Evolutionary conservation across 2,797 vertebrate species (phyloP).

Genomic region (Pygocentrus nattereri): DNA sequence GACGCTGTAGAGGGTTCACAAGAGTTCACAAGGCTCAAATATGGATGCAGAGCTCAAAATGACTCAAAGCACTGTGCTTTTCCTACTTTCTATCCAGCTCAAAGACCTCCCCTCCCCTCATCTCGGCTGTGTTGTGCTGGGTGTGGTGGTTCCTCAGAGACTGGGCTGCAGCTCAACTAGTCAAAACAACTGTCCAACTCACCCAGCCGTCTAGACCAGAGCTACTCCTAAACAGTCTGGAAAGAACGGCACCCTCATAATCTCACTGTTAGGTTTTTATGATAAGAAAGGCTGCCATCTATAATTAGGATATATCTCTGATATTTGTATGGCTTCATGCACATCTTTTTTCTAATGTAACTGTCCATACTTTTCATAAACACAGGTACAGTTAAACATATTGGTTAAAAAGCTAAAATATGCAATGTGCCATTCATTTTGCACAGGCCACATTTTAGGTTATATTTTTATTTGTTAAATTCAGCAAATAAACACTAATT

Average conservation of each 20-base stretch:
- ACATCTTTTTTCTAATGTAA: not conserved
- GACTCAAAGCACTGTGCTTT: conserved; percentile 18
- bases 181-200: conserved; percentile 78
- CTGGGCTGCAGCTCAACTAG: conserved; percentile 75
- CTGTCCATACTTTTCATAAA: not conserved
- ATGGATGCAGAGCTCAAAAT: not conserved
- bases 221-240: conserved; percentile 9
- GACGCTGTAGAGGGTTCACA: not conserved
- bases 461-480: no score
- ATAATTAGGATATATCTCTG: not conserved
- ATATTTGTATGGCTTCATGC: not conserved
- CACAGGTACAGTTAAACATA: no score
- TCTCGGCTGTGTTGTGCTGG: conserved; percentile 74
- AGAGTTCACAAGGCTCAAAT: not conserved
- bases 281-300: not conserved
- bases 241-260: not conserved
- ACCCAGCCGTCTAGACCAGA: conserved; percentile 55
- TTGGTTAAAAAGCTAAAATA: no score
- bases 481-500: no score
- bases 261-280: not conserved
- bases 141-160: conserved; percentile 83
- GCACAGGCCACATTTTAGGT: no score
- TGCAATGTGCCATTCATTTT: no score
- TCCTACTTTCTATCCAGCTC: conserved; percentile 11
- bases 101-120: conserved; percentile 14